These are phyloP conservation scores for Bacillus rossius DNA, from an alignment of 1,140 invertebrate species.

Conservation along the genomic window DNA sequence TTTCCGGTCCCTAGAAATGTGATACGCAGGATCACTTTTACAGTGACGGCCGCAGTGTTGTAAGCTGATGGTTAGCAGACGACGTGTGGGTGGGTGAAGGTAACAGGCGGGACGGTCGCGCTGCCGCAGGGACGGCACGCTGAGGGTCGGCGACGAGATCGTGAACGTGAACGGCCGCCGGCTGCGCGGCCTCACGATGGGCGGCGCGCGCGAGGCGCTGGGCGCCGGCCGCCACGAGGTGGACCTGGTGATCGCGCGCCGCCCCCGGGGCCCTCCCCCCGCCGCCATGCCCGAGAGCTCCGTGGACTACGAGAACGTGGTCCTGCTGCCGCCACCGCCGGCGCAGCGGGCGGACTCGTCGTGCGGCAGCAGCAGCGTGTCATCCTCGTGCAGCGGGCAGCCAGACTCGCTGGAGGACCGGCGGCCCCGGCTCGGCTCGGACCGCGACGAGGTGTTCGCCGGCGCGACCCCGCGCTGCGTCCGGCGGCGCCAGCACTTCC, in stretches of 20 bases:
- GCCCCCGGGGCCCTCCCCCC: conserved; percentile 21
- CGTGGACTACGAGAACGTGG: conserved; percentile 60
- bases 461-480: conserved; percentile 17
- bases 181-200: conserved; percentile 65
- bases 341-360: conserved; percentile 38
- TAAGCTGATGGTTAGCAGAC: too few relatives aligned
- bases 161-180: conserved; percentile 75
- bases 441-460: neutral
- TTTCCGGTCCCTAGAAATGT: too few relatives aligned
- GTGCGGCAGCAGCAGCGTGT: conserved; percentile 26
- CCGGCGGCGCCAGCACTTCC: conserved; percentile 46
- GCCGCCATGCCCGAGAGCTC: conserved; percentile 53
- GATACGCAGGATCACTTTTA: too few relatives aligned
- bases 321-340: conserved; percentile 47
- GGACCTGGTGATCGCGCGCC: conserved; percentile 33
- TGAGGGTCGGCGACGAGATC: conserved; percentile 75
- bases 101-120: too few relatives aligned
- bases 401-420: conserved; percentile 12
- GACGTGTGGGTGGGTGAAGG: too few relatives aligned
- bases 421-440: neutral
- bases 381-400: conserved; percentile 16
- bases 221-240: conserved; percentile 55
- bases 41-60: too few relatives aligned
- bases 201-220: conserved; percentile 67
- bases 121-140: conserved; percentile 66